These are phyloP conservation scores for Colletes gigas DNA, from an alignment of 1,140 invertebrate genomes.

Conservation along the genomic window DNA sequence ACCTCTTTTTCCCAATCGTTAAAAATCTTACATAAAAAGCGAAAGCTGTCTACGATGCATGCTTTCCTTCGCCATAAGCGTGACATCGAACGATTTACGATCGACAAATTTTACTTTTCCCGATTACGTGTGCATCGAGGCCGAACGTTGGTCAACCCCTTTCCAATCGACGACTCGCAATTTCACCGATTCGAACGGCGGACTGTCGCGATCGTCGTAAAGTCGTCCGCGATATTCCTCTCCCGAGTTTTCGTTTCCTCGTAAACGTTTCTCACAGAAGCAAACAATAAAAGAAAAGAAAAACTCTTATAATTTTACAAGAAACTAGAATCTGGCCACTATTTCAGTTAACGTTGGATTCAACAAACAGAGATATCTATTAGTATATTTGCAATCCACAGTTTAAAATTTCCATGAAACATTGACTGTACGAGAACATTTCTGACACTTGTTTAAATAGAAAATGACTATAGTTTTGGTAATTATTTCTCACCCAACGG, in stretches of 20 bases:
- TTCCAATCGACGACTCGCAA: slow-evolving; percentile 16
- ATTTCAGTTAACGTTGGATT: no score
- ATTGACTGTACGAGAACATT: no score
- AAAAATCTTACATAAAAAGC: background rate
- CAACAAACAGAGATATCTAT: no score
- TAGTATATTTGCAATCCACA: no score
- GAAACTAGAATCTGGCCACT: no score
- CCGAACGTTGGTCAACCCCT: slow-evolving; percentile 3
- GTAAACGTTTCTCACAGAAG: background rate
- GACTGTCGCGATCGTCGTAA: background rate
- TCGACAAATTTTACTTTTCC: slow-evolving; percentile 10
- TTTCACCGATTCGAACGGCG: slow-evolving; percentile 16
- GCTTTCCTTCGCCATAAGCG: background rate
- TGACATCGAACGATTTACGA: slow-evolving; percentile 6
- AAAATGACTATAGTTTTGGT: no score
- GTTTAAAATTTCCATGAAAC: no score
- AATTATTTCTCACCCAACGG: no score
- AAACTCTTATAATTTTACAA: no score
- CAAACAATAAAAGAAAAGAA: no score
- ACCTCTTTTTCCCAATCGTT: background rate
- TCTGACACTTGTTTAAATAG: no score
- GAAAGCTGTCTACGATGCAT: background rate
- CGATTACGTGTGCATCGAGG: slow-evolving; percentile 6
- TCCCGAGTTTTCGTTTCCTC: background rate
- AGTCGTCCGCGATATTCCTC: background rate